Percentiles rank a stretch among this genome's conserved stretches.
Conservation (phyloP, 1,140 invertebrate species). For the Plectus sambesii region DNA sequence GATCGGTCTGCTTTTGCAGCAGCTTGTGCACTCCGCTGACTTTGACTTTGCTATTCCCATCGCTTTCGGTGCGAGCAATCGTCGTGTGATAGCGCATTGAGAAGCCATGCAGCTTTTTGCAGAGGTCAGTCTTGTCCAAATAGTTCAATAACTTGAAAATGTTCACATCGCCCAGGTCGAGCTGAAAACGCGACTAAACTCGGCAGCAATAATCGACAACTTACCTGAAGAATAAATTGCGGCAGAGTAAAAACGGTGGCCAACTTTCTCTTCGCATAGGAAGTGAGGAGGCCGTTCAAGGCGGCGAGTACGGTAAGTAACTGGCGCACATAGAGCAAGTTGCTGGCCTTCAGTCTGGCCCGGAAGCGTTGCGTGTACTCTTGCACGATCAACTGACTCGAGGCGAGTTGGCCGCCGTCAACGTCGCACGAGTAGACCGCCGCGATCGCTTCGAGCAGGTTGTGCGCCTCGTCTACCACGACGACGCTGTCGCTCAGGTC, state of each 20-base stretch:
- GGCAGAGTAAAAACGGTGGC: too few species aligned
- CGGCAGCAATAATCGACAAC: slow-evolving; percentile 48
- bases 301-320: slow-evolving; percentile 66
- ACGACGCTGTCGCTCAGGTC: slow-evolving; percentile 69
- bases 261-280: too few species aligned
- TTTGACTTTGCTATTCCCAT: slow-evolving; percentile 14
- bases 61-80: slow-evolving; percentile 5
- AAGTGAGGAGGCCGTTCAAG: slow-evolving; percentile 53
- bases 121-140: slow-evolving; percentile 30
- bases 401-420: slow-evolving; percentile 53
- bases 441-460: slow-evolving; percentile 77
- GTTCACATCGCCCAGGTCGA: slow-evolving; percentile 25
- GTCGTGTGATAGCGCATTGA: slow-evolving; percentile 10
- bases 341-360: slow-evolving; percentile 64
- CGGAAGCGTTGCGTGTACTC: slow-evolving; percentile 55
- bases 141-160: slow-evolving; percentile 32
- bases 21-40: slow-evolving; percentile 7
- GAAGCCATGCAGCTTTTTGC: slow-evolving; percentile 37
- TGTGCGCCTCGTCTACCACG: slow-evolving; percentile 94
- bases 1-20: too few species aligned
- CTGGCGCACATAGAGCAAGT: slow-evolving; percentile 72
- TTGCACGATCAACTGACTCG: slow-evolving; percentile 23
- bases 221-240: slow-evolving; percentile 14
- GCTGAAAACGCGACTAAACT: slow-evolving; percentile 25
- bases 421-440: slow-evolving; percentile 69